Evolutionary conservation across 2,113 vertebrate species (phyloP), one percentile per base, ranked within the genome.

Genomic region (Scatophagus argus): DNA sequence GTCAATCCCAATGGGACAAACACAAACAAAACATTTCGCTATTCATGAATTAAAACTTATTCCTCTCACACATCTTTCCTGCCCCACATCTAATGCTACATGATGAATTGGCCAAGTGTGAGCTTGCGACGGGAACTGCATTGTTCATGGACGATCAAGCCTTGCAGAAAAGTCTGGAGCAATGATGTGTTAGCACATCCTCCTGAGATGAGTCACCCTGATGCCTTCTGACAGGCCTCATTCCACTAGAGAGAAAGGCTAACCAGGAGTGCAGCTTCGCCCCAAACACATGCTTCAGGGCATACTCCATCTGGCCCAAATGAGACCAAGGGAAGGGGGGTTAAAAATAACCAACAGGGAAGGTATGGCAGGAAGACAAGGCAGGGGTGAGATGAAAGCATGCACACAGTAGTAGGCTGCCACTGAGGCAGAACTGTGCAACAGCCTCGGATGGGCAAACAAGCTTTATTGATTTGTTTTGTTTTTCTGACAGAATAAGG

Each of bases 211-310:
- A 94, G 88, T 94, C 90, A 92, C 81, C 83, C 90, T 91, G 92
- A 93, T 93, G 88, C 86, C 78, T 93, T 90, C 71, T 92, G 92
- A 93, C 92, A 93, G 89, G 75, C 85, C 79, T 93, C 86, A 78
- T 93, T 92, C 89, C 87, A 88, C 86, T 80, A 82, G 90, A 87
- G 89, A 89, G 89, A 81, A 74, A 83, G 89, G 83, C 82, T 85
- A 92, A 91, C 83, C 87, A 88, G 91, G 82, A 92, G 82, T 66
- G 83, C 73, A 72, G 83, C 83, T 85, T 82, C 25, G 83, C 87
- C 91, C 87, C 84, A 87, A 89, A 93, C 89, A 87, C 88, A 91
- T 89, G 87, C 92, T 91, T 65, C 87, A 74, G 89, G 90, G 79
- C 88, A 91, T 68, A 84, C 88, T 93, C 87, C 87, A 93, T 92